Conservation (phyloP, 1,140 invertebrate genomes). For the Idris sp. region DNA sequence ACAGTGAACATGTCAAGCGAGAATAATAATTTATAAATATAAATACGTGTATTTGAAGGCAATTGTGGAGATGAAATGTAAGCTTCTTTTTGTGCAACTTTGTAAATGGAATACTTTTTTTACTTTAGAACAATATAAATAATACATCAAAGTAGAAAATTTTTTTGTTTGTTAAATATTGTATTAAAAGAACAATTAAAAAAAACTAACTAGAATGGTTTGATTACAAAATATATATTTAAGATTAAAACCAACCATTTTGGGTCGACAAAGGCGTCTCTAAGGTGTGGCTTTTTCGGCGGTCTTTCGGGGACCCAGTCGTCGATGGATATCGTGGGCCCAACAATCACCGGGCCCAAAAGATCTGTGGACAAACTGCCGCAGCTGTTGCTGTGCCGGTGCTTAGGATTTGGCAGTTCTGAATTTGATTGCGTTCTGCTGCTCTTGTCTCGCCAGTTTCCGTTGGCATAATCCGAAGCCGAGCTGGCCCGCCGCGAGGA, state of each 20-base stretch:
- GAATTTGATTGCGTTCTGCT: conserved; percentile 44
- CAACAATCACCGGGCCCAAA: conserved; percentile 82
- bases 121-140: no score
- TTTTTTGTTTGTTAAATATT: no score
- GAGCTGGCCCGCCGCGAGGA: conserved; percentile 82
- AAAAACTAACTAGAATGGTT: no score
- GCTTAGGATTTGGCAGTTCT: conserved; percentile 73
- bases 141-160: no score
- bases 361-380: conserved; percentile 81
- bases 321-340: conserved; percentile 82
- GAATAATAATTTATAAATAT: no score
- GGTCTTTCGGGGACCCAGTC: conserved; percentile 86
- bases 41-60: no score
- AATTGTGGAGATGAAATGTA: no score
- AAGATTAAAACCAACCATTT: conserved; percentile 30
- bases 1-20: no score
- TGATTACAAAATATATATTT: no score
- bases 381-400: conserved; percentile 82
- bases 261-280: conserved; percentile 71
- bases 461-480: conserved; percentile 83
- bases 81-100: no score
- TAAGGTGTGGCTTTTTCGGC: conserved; percentile 86
- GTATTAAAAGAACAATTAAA: no score
- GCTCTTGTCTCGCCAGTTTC: conserved; percentile 71
- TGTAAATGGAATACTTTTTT: no score